Base-by-base conservation (phyloP, 2,797 vertebrate species). In the Syngnathus acus region DNA sequence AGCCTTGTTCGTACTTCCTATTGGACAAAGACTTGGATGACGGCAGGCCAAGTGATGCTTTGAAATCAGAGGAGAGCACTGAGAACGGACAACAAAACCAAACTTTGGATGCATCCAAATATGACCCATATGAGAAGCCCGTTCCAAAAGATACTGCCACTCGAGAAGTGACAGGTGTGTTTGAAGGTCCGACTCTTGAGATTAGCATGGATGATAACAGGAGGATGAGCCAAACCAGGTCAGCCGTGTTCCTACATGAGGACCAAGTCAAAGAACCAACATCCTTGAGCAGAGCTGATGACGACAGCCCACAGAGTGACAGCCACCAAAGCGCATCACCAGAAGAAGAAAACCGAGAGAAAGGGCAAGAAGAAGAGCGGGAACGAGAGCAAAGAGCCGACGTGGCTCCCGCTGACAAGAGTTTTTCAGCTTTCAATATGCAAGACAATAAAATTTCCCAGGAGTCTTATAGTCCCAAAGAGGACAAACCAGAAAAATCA, bases 341-440 rank as follows among this genome's bases (percentile, higher is more conserved):
- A 66, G 80, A 80, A 57, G 76, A 76, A 48, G 89, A 89, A 68
- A 86, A 86, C 73, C 76, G 84, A 67, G 90, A 86, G 57, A 87
- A 83, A 68, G 87, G 88, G 65, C 81, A 88, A 72, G 90, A 93
- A 69, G 86, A 90, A 9, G 90, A 92, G 70, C 71, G 74, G 9
- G 86, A 88, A 62, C 82, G 86, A 21, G 93, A 95, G 79, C 92
- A 93, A 73, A 91, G 93, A 78, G 89, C 90, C 72, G 91, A 92
- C 74, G 92, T 92, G 9, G 90, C 92, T 45, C 93, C 89, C 62
- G 88, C 90, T 0, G 91, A 93, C 69, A 94, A 91, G 70, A 94
- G 87, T 74, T 94, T 93, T 73, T 89, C 89, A 63, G 92, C 92
- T 1, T 73, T 90, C 63, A 92, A 94, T 65, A 88, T 94, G 37